phyloP scores from a whole-genome alignment of 2,113 vertebrate genomes.

The Leuciscus idus region DNA sequence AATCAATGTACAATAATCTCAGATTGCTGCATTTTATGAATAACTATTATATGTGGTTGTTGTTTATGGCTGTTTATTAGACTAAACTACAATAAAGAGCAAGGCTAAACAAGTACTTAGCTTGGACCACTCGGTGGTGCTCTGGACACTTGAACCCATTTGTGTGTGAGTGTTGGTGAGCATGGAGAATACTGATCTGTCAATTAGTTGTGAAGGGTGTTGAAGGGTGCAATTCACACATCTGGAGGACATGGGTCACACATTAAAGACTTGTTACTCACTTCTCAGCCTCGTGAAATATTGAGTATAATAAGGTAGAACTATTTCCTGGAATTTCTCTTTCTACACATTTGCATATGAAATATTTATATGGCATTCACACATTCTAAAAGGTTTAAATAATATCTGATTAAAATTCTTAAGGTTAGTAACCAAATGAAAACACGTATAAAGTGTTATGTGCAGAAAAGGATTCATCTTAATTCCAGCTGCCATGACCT shows the following conservation, averaged over 20 bases:
- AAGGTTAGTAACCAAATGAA: neutral
- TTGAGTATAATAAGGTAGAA: neutral
- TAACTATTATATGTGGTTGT: neutral
- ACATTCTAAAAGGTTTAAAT: neutral
- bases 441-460: neutral
- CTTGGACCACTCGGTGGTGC: conserved; percentile 4
- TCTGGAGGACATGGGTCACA: neutral
- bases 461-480: neutral
- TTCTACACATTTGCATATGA: neutral
- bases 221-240: neutral
- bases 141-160: conserved; percentile 10
- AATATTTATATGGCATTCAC: neutral
- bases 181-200: neutral
- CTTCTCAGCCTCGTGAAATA: neutral
- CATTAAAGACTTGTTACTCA: neutral
- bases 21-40: neutral
- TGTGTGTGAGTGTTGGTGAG: neutral
- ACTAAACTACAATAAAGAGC: neutral
- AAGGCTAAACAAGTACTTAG: neutral
- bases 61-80: neutral
- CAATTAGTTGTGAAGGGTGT: neutral
- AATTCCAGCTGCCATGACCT: conserved; percentile 2
- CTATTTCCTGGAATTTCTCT: neutral
- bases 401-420: neutral
- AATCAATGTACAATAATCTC: neutral